phyloP scores from a whole-genome alignment of 2,888 invertebrate species.

The Pristionchus fissidentatus region DNA sequence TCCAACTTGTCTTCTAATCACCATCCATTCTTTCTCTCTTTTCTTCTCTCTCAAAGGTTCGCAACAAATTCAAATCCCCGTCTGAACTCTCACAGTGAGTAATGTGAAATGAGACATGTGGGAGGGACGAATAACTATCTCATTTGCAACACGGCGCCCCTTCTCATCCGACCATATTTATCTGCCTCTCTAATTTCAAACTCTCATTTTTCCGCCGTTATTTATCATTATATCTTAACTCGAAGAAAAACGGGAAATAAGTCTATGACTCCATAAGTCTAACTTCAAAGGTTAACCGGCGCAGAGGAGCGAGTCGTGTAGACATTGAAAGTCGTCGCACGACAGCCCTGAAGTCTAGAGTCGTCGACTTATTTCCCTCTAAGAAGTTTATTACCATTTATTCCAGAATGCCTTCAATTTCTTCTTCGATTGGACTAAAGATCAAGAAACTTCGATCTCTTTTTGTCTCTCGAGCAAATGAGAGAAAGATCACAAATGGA shows the following conservation, averaged over 20 bases:
- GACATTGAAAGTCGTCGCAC: too few relatives aligned
- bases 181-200: background rate
- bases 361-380: too few relatives aligned
- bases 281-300: background rate
- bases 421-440: background rate
- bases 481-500: background rate
- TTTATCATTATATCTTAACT: background rate
- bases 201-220: background rate
- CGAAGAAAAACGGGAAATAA: too few relatives aligned
- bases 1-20: background rate
- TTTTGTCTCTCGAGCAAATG: background rate
- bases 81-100: slow-evolving; percentile 35
- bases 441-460: slow-evolving; percentile 34
- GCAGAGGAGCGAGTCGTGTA: background rate
- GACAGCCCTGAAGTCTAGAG: too few relatives aligned
- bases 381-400: background rate
- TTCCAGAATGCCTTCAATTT: slow-evolving; percentile 8
- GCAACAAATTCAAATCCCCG: slow-evolving; percentile 9
- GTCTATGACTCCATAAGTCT: too few relatives aligned
- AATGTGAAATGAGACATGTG: slow-evolving; percentile 4
- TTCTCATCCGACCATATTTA: background rate
- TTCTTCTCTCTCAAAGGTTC: background rate
- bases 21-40: slow-evolving; percentile 6
- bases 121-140: background rate
- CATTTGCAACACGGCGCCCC: slow-evolving; percentile 10